Evolutionary conservation across 2,888 invertebrate genomes (phyloP).

Genomic region (Agriotes lineatus): DNA sequence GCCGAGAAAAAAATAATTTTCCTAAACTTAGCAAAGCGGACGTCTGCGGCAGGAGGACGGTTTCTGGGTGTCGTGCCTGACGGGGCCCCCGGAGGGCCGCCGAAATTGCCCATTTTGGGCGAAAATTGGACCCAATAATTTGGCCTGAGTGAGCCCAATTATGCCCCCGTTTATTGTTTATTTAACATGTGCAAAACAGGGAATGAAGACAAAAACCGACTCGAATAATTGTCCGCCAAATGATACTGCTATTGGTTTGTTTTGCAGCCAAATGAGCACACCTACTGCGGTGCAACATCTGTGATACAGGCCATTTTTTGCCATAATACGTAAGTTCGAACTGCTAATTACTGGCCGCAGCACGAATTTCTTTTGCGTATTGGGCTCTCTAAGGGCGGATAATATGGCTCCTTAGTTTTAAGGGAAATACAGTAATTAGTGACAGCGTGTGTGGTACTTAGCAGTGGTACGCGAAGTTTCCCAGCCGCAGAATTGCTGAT

Average conservation of each 20-base stretch:
- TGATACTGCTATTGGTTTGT: constrained; percentile 23
- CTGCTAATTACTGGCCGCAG: not conserved
- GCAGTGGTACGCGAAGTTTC: too few species aligned
- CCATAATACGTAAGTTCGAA: not conserved
- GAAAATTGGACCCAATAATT: constrained; percentile 17
- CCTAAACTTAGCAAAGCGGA: too few species aligned
- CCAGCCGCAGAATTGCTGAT: too few species aligned
- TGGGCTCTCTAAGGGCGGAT: not conserved
- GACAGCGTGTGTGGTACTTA: not conserved
- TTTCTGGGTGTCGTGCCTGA: not conserved
- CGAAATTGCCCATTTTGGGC: constrained; percentile 7
- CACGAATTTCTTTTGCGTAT: constrained; percentile 1
- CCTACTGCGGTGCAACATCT: constrained; percentile 12
- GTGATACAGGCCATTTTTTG: not conserved
- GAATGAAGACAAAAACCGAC: constrained; percentile 19
- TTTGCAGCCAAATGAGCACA: constrained; percentile 6
- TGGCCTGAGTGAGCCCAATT: constrained; percentile 13
- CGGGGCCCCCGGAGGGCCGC: not conserved
- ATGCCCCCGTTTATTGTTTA: constrained; percentile 21
- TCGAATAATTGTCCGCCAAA: not conserved
- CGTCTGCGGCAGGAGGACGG: too few species aligned
- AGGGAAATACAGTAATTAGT: not conserved
- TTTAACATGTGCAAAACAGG: constrained; percentile 31
- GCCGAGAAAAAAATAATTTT: too few species aligned
- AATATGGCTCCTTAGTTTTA: constrained; percentile 2